These are phyloP conservation scores for Drosophila prolongata DNA, from an alignment of 2,888 invertebrate genomes.

Conservation along the genomic window DNA sequence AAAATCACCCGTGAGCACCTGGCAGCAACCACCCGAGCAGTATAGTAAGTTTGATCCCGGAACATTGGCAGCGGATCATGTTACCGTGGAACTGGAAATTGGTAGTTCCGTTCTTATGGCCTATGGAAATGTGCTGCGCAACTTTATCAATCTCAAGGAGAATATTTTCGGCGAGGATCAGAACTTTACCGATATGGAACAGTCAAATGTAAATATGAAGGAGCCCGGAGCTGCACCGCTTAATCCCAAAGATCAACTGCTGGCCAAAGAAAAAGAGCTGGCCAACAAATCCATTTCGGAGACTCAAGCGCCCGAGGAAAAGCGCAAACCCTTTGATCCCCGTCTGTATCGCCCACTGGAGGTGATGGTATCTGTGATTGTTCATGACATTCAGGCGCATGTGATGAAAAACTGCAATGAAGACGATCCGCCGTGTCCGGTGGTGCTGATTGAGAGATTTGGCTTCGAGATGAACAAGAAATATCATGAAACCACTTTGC, in stretches of 20 bases:
- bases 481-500: slow-evolving; percentile 95
- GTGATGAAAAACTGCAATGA: slow-evolving; percentile 93
- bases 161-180: slow-evolving; percentile 99
- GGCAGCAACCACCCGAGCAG: slow-evolving; percentile 87
- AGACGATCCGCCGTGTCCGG: slow-evolving; percentile 95
- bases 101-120: slow-evolving; percentile 96
- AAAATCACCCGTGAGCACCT: slow-evolving; percentile 89
- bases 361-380: slow-evolving; percentile 95
- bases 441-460: slow-evolving; percentile 94
- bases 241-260: slow-evolving; percentile 83
- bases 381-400: slow-evolving; percentile 98
- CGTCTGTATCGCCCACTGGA: slow-evolving; percentile 94
- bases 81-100: slow-evolving; percentile 96
- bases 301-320: slow-evolving; percentile 86
- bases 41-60: slow-evolving; percentile 93
- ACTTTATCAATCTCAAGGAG: slow-evolving; percentile 96
- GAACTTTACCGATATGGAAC: slow-evolving; percentile 95
- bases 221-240: slow-evolving; percentile 79
- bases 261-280: slow-evolving; percentile 84
- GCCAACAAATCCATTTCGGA: slow-evolving; percentile 84
- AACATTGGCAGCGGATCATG: slow-evolving; percentile 93
- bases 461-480: slow-evolving; percentile 99
- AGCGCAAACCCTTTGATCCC: slow-evolving; percentile 91
- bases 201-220: slow-evolving; percentile 85
- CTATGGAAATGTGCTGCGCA: slow-evolving; percentile 95